phyloP scores from a whole-genome alignment of 2,888 invertebrate species.

The Phlogophora meticulosa region DNA sequence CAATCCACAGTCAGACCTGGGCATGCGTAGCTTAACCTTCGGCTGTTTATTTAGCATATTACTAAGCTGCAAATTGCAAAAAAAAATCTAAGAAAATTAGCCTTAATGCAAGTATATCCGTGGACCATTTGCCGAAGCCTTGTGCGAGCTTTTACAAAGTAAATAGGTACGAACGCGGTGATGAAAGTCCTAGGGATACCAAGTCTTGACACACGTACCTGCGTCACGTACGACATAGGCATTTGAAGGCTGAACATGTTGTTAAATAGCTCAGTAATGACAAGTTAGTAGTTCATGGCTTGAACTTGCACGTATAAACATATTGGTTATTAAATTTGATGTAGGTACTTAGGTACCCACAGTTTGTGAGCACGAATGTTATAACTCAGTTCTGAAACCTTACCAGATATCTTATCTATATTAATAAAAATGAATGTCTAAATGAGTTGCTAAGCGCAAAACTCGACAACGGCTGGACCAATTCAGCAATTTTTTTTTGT shows the following conservation, averaged over 20 bases:
- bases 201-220: not conserved
- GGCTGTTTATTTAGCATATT: too few relatives aligned
- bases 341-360: not conserved
- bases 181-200: conserved; percentile 11
- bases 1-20: too few relatives aligned
- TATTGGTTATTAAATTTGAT: not conserved
- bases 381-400: too few relatives aligned
- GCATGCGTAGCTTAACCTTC: too few relatives aligned
- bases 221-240: conserved; percentile 21
- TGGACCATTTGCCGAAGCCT: not conserved
- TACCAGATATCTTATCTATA: too few relatives aligned
- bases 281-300: conserved; percentile 9
- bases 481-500: too few relatives aligned
- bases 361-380: not conserved
- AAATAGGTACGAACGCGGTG: not conserved
- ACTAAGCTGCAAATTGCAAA: too few relatives aligned
- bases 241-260: conserved; percentile 40
- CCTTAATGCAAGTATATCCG: not conserved
- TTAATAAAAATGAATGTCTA: too few relatives aligned
- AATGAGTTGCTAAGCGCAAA: too few relatives aligned
- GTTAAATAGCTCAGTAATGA: not conserved
- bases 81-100: too few relatives aligned
- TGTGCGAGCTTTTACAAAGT: conserved; percentile 8
- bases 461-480: too few relatives aligned
- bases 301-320: conserved; percentile 18